Evolutionary conservation across 2,113 vertebrate species (phyloP), one percentile per base, ranked within the genome.

Genomic region (Cynopterus brachyotis): DNA sequence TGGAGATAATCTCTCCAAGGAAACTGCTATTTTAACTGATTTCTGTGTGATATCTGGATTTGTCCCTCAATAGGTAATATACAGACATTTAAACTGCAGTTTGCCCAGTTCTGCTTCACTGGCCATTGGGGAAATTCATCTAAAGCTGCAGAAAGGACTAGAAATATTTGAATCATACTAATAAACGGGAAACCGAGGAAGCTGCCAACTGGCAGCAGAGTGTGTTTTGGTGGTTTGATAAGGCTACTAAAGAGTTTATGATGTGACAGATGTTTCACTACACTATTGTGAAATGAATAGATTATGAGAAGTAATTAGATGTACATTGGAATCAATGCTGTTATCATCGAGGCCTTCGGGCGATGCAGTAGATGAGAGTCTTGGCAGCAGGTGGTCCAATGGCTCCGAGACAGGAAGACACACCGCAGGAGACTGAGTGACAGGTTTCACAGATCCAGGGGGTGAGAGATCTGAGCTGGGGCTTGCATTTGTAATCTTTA

Each of bases 231-330:
- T 99, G 99, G 98, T 99, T 99, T 99, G 98, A 99, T 99, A 99
- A 98, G 98, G 98, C 98, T 99, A 99, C 99, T 99, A 99, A 99
- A 99, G 99, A 99, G 98, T 99, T 99, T 99, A 99, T 99, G 98
- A 98, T 99, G 99, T 99, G 99, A 99, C 99, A 99, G 99, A 99
- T 99, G 99, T 99, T 99, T 99, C 99, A 99, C 99, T 99, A 99
- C 99, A 99, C 99, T 99, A 99, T 99, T 99, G 99, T 99, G 99
- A 99, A 99, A 99, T 99, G 99, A 99, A 99, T 99, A 99, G 99
- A 99, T 99, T 99, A 99, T 99, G 99, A 99, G 99, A 99, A 99
- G 99, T 99, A 99, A 99, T 99, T 99, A 99, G 99, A 99, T 99
- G 99, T 99, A 99, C 99, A 99, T 99, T 99, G 99, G 99, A 99